Base-by-base conservation (phyloP, 1,140 invertebrate genomes). In the Chrysoperla carnea region DNA sequence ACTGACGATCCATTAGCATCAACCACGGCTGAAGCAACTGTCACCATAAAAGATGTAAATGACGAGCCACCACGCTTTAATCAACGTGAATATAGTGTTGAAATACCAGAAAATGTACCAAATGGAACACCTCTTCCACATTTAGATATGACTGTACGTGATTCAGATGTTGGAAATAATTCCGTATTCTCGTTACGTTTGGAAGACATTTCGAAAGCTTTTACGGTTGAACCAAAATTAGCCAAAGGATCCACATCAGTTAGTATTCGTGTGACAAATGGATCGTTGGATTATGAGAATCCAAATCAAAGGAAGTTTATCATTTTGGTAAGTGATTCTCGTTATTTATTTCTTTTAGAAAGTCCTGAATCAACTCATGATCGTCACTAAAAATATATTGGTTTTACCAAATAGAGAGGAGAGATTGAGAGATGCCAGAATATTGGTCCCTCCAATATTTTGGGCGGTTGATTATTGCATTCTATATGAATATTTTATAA, bases 251-350 rank as follows among this genome's bases (percentile, higher is more conserved):
- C 76, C 48, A 82, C 84, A 7, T 73, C 78, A 29, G 81, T 90
- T 13, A 84, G 78, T 8, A 79, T 93, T 44, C 70, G 84, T 27
- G 75, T 91, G 1, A 75, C 78, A 40, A 84, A 84, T 56, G 80
- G 73, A 43, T 73, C 76, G 1, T 62, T 92, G 33, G 87, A 91
- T 58, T 91, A 87, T 55, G 87, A 92, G 57, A 86, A 93, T 66
- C 84, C 84, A 17, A 91, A 91, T 65, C 83, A 91, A 57, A 69
- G 85, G 45, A 90, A 91, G 62, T 93, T 90, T 57, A 83, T 91
- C 50, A 71, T 92, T 28, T 64, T 89, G 54, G 84, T 85, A 59
- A 69, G 62, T 55, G 37, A 15, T 38, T 37, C 13, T 42, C 31
- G 0, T 15, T n/a, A 15, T 28, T 17, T 6, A 1, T 6, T 42